Evolutionary conservation across 92 coral and sea anemone genomes (phyloP), one percentile per base, ranked within the genome.

Genomic region (Zoanthus solanderi): DNA sequence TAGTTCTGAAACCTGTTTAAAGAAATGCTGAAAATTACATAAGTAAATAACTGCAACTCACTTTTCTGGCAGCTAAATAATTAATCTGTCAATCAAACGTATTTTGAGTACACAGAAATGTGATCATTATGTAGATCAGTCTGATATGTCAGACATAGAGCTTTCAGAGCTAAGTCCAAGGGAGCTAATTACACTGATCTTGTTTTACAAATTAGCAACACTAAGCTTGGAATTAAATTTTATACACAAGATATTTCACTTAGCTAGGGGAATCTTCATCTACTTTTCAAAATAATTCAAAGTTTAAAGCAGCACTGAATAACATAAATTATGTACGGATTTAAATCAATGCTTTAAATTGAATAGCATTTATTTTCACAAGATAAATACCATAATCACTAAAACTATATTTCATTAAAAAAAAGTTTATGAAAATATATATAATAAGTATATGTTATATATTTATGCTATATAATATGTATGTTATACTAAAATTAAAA

Each of bases 41-140:
- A 77, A 77, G 47, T 9, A 53, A 46, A 81, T 23, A 63, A 81
- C 45, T 46, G 75, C 76, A 81, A 56, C 85, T 45, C 75, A 2
- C 28, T 42, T 5, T 81, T 47, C 44, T 65, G 75, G 5, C 85
- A 65, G 45, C 85, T 46, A 42, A 46, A 81, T 71, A 81, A 81
- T 81, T 31, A 65, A 12, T n/a, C 75, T 47, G 61, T 81, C 85
- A 81, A 81, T 81, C 85, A 81, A 81, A 46, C 32, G 12, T 13
- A 5, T 45, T 54, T 81, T 81, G 61, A 46, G 54, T 81, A 81
- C 85, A 81, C 85, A 66, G 66, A 32, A 65, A 81, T 58, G 65
- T 65, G 75, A 81, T 63, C 58, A 46, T 66, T 81, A 66, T 66
- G 76, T 46, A 81, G 75, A 81, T 81, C 75, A 81, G 30, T 46